Evolutionary conservation across 2,888 invertebrate species (phyloP).

Genomic region (Plebejus anna): DNA sequence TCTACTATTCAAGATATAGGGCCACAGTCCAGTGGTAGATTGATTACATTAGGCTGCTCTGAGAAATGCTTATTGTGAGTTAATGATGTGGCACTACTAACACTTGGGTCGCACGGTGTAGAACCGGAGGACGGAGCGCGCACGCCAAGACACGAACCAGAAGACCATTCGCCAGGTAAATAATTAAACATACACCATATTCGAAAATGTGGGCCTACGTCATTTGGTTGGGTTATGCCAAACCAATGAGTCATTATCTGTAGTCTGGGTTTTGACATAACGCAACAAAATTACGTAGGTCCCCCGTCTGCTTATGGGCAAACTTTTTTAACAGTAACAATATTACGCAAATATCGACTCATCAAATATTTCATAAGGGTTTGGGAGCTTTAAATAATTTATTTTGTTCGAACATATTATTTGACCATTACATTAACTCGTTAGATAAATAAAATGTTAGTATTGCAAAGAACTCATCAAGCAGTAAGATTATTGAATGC

Average conservation of each 20-base stretch:
- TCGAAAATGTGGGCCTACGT: neutral
- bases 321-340: too few species aligned
- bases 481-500: too few species aligned
- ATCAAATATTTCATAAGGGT: neutral
- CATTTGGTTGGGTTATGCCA: neutral
- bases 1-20: too few species aligned
- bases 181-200: neutral
- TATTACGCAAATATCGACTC: neutral
- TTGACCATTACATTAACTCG: too few species aligned
- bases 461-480: too few species aligned
- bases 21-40: too few species aligned
- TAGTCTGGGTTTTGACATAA: neutral
- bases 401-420: neutral
- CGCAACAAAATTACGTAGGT: neutral
- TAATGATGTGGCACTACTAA: slow-evolving; percentile 19
- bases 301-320: too few species aligned
- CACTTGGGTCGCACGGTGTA: slow-evolving; percentile 41
- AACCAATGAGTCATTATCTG: neutral
- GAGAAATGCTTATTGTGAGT: slow-evolving; percentile 12
- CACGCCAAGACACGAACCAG: slow-evolving; percentile 54
- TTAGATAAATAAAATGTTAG: too few species aligned
- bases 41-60: neutral
- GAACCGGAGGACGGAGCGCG: slow-evolving; percentile 51
- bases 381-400: neutral
- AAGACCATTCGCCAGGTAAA: slow-evolving; percentile 69